Evolutionary conservation across 2,113 vertebrate species (phyloP).

Genomic region (Chrysemys picta): DNA sequence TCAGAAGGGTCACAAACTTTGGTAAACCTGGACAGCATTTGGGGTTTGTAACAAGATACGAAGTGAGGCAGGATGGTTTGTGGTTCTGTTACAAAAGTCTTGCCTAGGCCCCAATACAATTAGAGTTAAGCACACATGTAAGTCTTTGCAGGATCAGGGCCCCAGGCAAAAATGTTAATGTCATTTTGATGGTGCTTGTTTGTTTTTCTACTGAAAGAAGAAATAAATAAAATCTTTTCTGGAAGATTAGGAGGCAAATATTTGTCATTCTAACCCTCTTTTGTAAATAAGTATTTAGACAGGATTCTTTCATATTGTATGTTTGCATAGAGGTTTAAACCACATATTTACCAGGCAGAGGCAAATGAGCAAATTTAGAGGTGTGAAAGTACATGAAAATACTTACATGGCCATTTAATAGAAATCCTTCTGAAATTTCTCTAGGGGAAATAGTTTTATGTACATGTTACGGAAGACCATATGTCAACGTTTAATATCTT

Average conservation of each 20-base stretch:
- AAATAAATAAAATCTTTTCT: neutral
- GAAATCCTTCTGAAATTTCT: neutral
- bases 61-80: neutral
- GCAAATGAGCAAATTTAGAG: neutral
- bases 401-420: neutral
- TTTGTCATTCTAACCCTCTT: neutral
- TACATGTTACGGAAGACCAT: fast-evolving
- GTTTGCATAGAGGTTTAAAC: neutral
- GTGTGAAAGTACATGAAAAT: neutral
- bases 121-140: neutral
- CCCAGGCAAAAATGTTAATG: neutral
- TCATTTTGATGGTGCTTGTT: neutral
- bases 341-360: neutral
- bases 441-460: neutral
- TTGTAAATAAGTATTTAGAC: neutral
- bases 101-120: slow-evolving; percentile 1
- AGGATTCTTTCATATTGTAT: neutral
- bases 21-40: slow-evolving; percentile 32
- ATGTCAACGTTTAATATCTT: neutral
- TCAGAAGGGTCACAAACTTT: slow-evolving; percentile 68
- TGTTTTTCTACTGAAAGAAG: neutral
- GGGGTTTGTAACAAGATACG: slow-evolving; percentile 2
- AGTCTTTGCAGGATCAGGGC: neutral
- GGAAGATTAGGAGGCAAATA: neutral
- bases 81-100: neutral